These are phyloP conservation scores for Dynastes tityus DNA, from an alignment of 2,888 invertebrate genomes.

Conservation along the genomic window DNA sequence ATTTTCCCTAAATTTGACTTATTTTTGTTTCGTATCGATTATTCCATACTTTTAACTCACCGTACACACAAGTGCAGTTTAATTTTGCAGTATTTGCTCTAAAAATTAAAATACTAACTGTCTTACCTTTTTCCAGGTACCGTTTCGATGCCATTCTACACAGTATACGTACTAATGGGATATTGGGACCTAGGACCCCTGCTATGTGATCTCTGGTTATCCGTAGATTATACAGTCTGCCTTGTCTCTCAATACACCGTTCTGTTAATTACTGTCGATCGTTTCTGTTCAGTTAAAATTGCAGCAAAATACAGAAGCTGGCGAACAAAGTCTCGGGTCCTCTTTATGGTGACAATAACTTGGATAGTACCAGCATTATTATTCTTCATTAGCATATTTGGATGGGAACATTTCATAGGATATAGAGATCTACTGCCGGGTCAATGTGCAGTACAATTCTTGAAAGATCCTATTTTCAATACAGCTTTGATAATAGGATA, in stretches of 20 bases:
- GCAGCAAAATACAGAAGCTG: constrained; percentile 97
- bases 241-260: constrained; percentile 99
- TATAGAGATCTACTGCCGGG: constrained; percentile 89
- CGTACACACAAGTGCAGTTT: too few relatives aligned
- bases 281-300: constrained; percentile 98
- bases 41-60: too few relatives aligned
- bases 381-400: constrained; percentile 98
- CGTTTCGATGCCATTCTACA: constrained; percentile 98
- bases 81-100: too few relatives aligned
- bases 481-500: constrained; percentile 97
- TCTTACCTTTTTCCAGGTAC: constrained; percentile 78
- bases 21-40: too few relatives aligned
- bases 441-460: constrained; percentile 96
- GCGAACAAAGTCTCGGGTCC: constrained; percentile 94
- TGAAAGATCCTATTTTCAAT: constrained; percentile 97
- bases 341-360: constrained; percentile 96
- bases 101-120: too few relatives aligned
- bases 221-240: constrained; percentile 99
- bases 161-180: constrained; percentile 96
- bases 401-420: constrained; percentile 96
- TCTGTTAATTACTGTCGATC: constrained; percentile 96
- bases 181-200: constrained; percentile 98
- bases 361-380: constrained; percentile 97
- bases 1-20: too few relatives aligned
- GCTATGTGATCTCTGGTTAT: constrained; percentile 97